A percentile compares a stretch with the other conserved stretches of the same genome.
These are phyloP conservation scores for Melinopterus prodromus DNA, from an alignment of 2,888 invertebrate species.

Conservation along the genomic window DNA sequence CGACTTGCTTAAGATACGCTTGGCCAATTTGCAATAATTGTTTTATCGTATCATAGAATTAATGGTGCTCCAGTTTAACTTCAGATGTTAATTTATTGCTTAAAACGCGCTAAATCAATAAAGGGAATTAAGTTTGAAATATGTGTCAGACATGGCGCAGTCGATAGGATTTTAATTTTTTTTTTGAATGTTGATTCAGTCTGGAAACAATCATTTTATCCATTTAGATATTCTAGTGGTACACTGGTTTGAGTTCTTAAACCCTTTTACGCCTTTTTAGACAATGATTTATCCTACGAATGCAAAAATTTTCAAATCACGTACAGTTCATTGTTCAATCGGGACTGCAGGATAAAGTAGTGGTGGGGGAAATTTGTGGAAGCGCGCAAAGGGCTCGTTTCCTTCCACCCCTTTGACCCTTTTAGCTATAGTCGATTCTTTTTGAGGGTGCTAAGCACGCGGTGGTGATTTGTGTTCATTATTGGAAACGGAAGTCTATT, in stretches of 20 bases:
- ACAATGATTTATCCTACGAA: background rate
- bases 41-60: too few relatives aligned
- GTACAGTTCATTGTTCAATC: background rate
- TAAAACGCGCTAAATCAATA: constrained; percentile 6
- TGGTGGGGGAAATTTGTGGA: background rate
- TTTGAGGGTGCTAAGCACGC: background rate
- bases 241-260: too few relatives aligned
- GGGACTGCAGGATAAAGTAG: background rate
- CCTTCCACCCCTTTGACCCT: background rate
- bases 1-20: too few relatives aligned
- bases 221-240: too few relatives aligned
- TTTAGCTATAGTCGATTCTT: background rate
- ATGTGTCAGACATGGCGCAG: background rate
- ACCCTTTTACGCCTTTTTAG: too few relatives aligned
- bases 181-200: too few relatives aligned
- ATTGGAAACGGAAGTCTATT: background rate
- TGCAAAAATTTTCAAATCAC: background rate
- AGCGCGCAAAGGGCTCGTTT: background rate
- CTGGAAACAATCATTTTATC: too few relatives aligned
- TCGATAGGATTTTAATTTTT: background rate
- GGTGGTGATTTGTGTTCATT: background rate
- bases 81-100: background rate
- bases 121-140: background rate
- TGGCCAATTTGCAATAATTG: too few relatives aligned
- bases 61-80: too few relatives aligned